Conservation (phyloP, 2,113 vertebrate species). For the Eclectus roratus region DNA sequence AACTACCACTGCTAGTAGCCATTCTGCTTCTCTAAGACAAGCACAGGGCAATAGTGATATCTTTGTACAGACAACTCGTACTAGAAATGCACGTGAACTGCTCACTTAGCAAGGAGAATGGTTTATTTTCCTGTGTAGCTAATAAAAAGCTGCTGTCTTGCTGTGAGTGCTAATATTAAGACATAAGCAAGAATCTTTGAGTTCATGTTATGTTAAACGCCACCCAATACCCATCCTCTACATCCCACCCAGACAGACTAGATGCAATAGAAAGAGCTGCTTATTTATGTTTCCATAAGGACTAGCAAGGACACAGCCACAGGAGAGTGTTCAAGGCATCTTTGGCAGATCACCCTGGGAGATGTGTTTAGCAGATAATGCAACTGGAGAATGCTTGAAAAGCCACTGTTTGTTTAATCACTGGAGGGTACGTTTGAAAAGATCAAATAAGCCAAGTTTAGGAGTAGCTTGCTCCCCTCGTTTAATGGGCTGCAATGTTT, state of each 20-base stretch:
- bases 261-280: neutral
- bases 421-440: constrained; percentile 4
- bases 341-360: neutral
- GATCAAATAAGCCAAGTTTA: constrained; percentile 39
- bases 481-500: constrained; percentile 39
- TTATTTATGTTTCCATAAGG: constrained; percentile 1
- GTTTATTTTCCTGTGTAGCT: neutral
- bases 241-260: constrained; percentile 10
- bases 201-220: neutral
- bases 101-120: neutral
- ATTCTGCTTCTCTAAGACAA: neutral
- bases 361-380: constrained; percentile 18
- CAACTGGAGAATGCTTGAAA: neutral
- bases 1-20: neutral
- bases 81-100: neutral
- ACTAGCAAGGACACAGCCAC: neutral
- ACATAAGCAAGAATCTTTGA: neutral
- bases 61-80: neutral
- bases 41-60: neutral
- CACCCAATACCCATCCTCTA: neutral
- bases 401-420: constrained; percentile 11
- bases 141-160: neutral
- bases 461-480: neutral
- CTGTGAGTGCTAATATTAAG: neutral
- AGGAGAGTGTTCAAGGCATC: neutral